Evolutionary conservation across 2,888 invertebrate genomes (phyloP).

Genomic region (Spilarctia lutea): DNA sequence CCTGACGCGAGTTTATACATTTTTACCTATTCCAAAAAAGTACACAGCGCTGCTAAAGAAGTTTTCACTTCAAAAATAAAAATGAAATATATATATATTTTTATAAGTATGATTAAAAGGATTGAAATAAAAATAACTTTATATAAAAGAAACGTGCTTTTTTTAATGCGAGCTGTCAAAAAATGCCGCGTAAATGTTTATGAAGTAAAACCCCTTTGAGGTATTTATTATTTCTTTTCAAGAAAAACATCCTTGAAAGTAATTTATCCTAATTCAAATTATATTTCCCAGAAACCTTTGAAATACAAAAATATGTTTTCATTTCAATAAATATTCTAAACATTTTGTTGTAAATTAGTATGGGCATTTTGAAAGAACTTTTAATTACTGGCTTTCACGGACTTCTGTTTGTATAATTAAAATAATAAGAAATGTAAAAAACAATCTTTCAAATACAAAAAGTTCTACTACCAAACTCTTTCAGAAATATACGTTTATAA

Average conservation of each 20-base stretch:
- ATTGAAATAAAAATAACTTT: background rate
- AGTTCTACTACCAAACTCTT: background rate
- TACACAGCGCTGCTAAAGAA: too few species aligned
- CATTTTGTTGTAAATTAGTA: background rate
- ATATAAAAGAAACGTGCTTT: background rate
- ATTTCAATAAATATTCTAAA: background rate
- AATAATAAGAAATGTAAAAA: background rate
- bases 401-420: background rate
- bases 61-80: too few species aligned
- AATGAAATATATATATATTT: too few species aligned
- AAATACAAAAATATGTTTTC: conserved; percentile 22
- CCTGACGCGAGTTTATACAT: too few species aligned
- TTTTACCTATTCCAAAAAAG: too few species aligned
- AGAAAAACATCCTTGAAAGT: background rate
- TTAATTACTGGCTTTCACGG: background rate
- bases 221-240: conserved; percentile 8
- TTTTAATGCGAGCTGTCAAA: background rate
- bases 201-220: conserved; percentile 24
- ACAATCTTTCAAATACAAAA: background rate
- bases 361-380: background rate
- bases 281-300: conserved; percentile 5
- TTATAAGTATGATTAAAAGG: background rate
- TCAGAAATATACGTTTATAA: background rate
- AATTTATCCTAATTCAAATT: conserved; percentile 10
- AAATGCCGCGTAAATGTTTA: background rate